Evolutionary conservation across 2,797 vertebrate species (phyloP).

Genomic region (Falco cherrug): DNA sequence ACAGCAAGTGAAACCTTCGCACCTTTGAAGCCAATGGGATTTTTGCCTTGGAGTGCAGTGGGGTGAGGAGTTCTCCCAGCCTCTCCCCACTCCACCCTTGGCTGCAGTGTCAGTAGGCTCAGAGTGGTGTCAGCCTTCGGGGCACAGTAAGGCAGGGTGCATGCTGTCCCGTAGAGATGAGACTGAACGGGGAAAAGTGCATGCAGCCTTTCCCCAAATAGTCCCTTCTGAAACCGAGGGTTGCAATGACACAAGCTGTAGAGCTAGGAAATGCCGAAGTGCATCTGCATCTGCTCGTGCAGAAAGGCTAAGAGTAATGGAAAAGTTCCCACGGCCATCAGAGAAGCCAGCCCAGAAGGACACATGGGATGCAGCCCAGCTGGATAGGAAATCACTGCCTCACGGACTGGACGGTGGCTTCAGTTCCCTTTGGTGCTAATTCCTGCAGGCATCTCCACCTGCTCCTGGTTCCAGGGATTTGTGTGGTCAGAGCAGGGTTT

Average conservation of each 20-base stretch:
- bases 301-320: neutral
- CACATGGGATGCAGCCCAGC: fast-evolving
- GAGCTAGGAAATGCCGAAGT: neutral
- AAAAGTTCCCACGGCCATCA: neutral
- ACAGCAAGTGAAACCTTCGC: neutral
- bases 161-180: fast-evolving
- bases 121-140: fast-evolving
- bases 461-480: neutral
- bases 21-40: neutral
- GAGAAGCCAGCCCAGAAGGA: neutral
- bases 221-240: neutral
- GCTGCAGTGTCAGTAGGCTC: neutral
- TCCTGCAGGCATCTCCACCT: neutral
- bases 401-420: neutral
- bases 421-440: neutral
- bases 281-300: neutral
- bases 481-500: neutral
- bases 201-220: neutral
- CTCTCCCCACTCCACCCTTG: neutral
- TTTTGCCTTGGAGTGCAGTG: neutral
- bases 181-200: neutral
- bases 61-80: neutral
- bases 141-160: neutral
- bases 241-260: neutral
- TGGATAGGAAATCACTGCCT: neutral